A percentile compares a stretch with the other conserved stretches of the same genome.
Conservation (phyloP, 2,888 invertebrate species). For the Agonopterix subpropinquella region DNA sequence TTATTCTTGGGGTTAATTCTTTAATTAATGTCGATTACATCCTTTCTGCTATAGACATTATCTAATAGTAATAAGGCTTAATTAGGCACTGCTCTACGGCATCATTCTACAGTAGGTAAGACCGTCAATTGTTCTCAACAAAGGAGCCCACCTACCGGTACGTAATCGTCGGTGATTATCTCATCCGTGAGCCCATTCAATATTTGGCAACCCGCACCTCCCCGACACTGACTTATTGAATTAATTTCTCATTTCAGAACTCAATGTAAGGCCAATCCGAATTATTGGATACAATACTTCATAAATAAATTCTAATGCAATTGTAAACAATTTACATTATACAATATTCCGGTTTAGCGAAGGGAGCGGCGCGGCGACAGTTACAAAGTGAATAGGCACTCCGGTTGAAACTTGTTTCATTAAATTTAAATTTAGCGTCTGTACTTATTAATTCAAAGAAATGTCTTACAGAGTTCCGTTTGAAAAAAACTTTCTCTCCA, state of each 20-base stretch:
- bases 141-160: slow-evolving; percentile 9
- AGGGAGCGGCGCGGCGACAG: slow-evolving; percentile 25
- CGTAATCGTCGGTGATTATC: slow-evolving; percentile 18
- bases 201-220: slow-evolving; percentile 5
- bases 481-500: slow-evolving; percentile 32
- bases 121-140: slow-evolving; percentile 16
- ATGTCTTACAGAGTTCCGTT: slow-evolving; percentile 38
- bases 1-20: no score
- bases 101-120: neutral
- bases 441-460: slow-evolving; percentile 60
- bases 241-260: slow-evolving; percentile 30
- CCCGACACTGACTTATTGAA: slow-evolving; percentile 19
- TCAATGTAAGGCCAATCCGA: slow-evolving; percentile 16
- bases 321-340: slow-evolving; percentile 36
- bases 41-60: no score
- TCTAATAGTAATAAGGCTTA: slow-evolving; percentile 3
- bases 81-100: slow-evolving; percentile 15
- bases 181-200: slow-evolving; percentile 7
- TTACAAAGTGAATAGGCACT: slow-evolving; percentile 38
- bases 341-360: slow-evolving; percentile 35
- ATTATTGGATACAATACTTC: slow-evolving; percentile 28
- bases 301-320: slow-evolving; percentile 30
- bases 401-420: slow-evolving; percentile 59
- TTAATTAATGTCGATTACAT: no score
- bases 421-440: slow-evolving; percentile 64